These are phyloP conservation scores for Tetraodon nigroviridis DNA, from an alignment of 2,113 vertebrate genomes.

Conservation along the genomic window DNA sequence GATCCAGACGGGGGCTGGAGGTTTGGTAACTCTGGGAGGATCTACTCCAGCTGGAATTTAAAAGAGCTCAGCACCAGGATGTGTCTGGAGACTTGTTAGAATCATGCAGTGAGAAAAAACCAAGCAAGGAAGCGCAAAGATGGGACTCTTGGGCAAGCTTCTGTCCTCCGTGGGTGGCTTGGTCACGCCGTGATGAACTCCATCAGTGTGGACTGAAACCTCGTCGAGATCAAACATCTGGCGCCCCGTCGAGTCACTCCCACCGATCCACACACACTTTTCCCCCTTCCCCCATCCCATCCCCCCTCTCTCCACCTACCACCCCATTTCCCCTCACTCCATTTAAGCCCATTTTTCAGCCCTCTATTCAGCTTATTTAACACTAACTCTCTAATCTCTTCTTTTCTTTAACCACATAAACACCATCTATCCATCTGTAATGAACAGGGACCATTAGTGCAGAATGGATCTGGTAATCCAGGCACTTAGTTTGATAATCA, in stretches of 20 bases:
- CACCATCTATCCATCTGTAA: slow-evolving; percentile 16
- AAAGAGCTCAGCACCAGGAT: background rate
- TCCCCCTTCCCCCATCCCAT: no score
- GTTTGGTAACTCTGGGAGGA: background rate
- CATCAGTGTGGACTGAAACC: slow-evolving; percentile 85
- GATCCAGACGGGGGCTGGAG: background rate
- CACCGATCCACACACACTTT: slow-evolving; percentile 77
- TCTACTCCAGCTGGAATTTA: background rate
- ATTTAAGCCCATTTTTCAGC: no score
- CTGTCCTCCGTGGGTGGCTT: slow-evolving; percentile 72
- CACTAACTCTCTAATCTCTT: no score
- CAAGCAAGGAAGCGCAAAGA: background rate
- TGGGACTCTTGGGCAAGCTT: slow-evolving; percentile 70
- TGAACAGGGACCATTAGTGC: slow-evolving; percentile 31
- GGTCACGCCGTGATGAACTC: slow-evolving; percentile 69
- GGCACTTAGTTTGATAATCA: slow-evolving; percentile 48
- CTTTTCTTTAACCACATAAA: background rate
- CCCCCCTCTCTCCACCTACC: no score
- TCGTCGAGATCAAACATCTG: slow-evolving; percentile 83
- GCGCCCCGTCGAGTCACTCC: slow-evolving; percentile 55
- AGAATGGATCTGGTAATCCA: slow-evolving; percentile 46
- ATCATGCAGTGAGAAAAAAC: background rate
- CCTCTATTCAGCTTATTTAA: no score
- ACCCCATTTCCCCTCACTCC: no score
- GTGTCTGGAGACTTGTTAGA: background rate